Base-by-base conservation (phyloP, 2,888 invertebrate species). In the Phyto melanocephala region DNA sequence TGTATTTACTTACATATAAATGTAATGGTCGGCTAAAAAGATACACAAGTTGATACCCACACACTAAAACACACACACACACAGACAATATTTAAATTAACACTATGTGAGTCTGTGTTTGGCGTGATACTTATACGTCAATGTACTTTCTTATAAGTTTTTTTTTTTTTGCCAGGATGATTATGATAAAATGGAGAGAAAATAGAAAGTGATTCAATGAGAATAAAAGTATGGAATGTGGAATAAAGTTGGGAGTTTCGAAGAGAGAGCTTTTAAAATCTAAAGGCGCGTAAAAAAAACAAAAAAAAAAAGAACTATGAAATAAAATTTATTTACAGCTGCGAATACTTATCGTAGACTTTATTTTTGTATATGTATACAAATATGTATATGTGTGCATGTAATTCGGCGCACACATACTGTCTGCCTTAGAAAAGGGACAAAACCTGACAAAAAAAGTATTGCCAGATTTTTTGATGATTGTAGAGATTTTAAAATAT, bases 251-350 rank as follows among this genome's bases (percentile, higher is more conserved):
- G 37, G 20, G 22, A n/a, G 6, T 7, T 52, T 52, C 10, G 42
- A 54, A 78, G 72, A 76, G 80, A 70, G 63, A 77, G 81, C 77
- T 81, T 81, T 81, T 68, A 40, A 47, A 56, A 68, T 40, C 56
- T 47, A 74, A 81, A 78, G 78, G 78, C 78, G 78, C 68, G 78
- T 65, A 78, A 81, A 75, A 56, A 56, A 65, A 50, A 17, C 35
- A 22, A 67, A 50, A 50, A 33, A 60, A 52, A 22, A 68, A 52
- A 58, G 72, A 77, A 71, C 37, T 56, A 68, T 68, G 72, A 77
- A 72, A 77, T n/a, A 77, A 42, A 67, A 72, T 62, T 72, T 67
- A 77, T 62, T 68, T 68, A 74, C 81, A 78, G 72, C 81, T 81
- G 81, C 72, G 47, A 77, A 62, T 77, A 52, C 70, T 56, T 78